phyloP scores from a whole-genome alignment of 2,888 invertebrate species.

The Atherix ibis region DNA sequence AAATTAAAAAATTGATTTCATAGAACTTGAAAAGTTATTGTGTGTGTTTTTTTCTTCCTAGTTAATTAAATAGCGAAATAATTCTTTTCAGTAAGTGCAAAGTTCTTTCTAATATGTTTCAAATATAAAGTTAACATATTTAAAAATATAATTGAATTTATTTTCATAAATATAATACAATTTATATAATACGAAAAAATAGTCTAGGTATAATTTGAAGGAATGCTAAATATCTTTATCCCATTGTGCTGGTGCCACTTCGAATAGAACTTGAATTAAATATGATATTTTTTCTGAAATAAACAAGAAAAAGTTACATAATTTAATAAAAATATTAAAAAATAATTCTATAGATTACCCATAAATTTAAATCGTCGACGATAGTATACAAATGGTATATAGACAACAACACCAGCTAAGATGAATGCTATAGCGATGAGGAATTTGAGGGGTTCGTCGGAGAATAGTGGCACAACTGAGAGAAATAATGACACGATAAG shows the following conservation, averaged over 20 bases:
- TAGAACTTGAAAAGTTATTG: too few species aligned
- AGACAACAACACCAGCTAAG: constrained; percentile 49
- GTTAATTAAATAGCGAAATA: too few species aligned
- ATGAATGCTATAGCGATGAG: constrained; percentile 59
- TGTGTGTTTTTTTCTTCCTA: too few species aligned
- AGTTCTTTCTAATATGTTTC: too few species aligned
- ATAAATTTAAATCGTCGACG: constrained; percentile 44
- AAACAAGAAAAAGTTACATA: constrained; percentile 12
- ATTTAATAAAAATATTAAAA: constrained; percentile 2
- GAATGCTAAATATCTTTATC: constrained; percentile 10
- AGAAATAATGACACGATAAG: constrained; percentile 54
- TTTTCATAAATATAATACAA: too few species aligned
- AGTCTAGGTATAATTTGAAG: too few species aligned
- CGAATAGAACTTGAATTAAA: constrained; percentile 47
- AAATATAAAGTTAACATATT: too few species aligned
- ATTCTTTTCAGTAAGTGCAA: too few species aligned
- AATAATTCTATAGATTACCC: constrained; percentile 34
- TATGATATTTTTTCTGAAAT: constrained; percentile 48
- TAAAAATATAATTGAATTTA: too few species aligned
- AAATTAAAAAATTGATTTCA: too few species aligned
- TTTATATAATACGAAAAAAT: too few species aligned
- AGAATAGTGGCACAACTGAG: constrained; percentile 55
- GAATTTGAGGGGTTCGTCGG: constrained; percentile 61
- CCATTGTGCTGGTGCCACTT: constrained; percentile 39
- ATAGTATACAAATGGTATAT: constrained; percentile 59